Conservation (phyloP, 2,888 invertebrate species). For the Hirtodrosophila histrioides region DNA sequence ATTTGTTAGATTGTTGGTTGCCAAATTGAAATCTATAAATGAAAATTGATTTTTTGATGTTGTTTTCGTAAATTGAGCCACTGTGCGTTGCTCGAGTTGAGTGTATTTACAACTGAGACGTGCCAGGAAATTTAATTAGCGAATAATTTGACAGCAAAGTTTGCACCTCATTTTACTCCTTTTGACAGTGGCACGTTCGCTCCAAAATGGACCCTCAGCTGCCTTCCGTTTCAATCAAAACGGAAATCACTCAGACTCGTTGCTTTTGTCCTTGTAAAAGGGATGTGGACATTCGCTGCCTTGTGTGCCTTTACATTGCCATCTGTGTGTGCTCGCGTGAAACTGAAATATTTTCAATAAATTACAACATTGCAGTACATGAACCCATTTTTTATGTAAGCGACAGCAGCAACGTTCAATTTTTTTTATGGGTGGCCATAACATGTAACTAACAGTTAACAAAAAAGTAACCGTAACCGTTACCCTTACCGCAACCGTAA, state of each 20-base stretch:
- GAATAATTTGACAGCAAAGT: slow-evolving; percentile 56
- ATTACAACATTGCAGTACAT: slow-evolving; percentile 56
- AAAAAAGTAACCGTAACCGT: slow-evolving; percentile 34
- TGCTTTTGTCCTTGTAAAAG: neutral
- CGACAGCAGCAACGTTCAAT: slow-evolving; percentile 48
- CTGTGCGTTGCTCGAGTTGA: slow-evolving; percentile 15
- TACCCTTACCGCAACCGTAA: slow-evolving; percentile 35
- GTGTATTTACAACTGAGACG: slow-evolving; percentile 52
- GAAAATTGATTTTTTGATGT: too few species aligned
- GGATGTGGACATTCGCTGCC: too few species aligned
- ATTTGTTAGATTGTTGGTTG: too few species aligned
- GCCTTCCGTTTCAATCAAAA: slow-evolving; percentile 47
- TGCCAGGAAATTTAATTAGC: slow-evolving; percentile 74
- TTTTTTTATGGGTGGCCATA: slow-evolving; percentile 59
- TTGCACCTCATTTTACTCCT: slow-evolving; percentile 50
- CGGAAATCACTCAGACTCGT: slow-evolving; percentile 39
- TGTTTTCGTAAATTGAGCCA: too few species aligned
- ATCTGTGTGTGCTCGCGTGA: too few species aligned
- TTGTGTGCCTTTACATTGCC: slow-evolving; percentile 14
- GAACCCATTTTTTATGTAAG: slow-evolving; percentile 74
- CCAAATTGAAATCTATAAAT: too few species aligned
- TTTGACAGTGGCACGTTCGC: slow-evolving; percentile 17
- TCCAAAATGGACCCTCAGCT: neutral
- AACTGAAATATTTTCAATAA: too few species aligned
- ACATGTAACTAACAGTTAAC: slow-evolving; percentile 24